Base-by-base conservation (phyloP, 1,140 invertebrate species). In the Drosophila triauraria region DNA sequence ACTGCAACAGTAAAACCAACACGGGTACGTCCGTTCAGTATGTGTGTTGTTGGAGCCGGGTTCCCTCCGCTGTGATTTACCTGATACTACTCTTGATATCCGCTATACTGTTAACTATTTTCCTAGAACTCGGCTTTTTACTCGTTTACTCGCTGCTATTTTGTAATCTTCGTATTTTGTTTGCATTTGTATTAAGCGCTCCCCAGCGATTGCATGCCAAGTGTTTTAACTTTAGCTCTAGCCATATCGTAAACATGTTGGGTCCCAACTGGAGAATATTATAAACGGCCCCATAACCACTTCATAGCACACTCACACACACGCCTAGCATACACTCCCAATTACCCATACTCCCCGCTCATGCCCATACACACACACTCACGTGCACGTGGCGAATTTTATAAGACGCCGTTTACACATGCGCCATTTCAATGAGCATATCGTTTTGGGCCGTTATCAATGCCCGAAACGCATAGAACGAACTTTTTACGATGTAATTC, bases 1-100 rank as follows among this genome's bases (percentile, higher is more conserved):
- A 98, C 91, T 99, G 98, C 93, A 98, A 98, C 93, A 98, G 97
- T 93, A 98, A 97, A 93, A 99, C 98, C 54, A 98, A 98, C 93
- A 99, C 98, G 83, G 98, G 98, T 98, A 94, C 93, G 91, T 92
- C 38, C 13, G n/a, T 63, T 69, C 27, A 38, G 40, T 58, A 58
- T 64, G 76, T 77, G 75, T 72, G 44, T 60, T 79, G 32, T 46
- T 81, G 38, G 23, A 53, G 30, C 54, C 62, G 74, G 74, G 57
- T 54, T 76, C 57, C 80, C 67, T 70, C 50, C 69, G 60, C 43
- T 32, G 42, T 17, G 42, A 59, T 38, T 25, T 44, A 35, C n/a
- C 40, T 30, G 53, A 54, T 35, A 40, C 53, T 35, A 40, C 53
- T 56, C 53, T 25, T 56, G 20, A 30, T 42, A 57, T 62, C 57